These are phyloP conservation scores for Octodon degus DNA, from an alignment of 2,113 vertebrate genomes.

Conservation along the genomic window DNA sequence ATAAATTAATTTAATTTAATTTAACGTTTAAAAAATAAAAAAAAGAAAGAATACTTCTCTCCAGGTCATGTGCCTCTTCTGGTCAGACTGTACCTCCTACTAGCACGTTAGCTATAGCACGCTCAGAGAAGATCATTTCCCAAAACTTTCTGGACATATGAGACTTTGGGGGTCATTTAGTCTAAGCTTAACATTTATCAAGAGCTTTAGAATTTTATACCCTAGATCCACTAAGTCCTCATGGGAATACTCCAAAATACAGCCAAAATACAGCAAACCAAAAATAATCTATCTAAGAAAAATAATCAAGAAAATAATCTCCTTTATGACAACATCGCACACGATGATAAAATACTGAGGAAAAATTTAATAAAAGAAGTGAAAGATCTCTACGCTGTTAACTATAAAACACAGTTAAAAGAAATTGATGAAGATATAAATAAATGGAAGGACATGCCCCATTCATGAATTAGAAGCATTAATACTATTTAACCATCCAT, in stretches of 20 bases:
- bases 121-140: background rate
- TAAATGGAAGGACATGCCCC: background rate
- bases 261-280: conserved; percentile 21
- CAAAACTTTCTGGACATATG: background rate
- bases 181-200: background rate
- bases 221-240: background rate
- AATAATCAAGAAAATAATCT: background rate
- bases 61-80: background rate
- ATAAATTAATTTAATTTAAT: too few relatives aligned
- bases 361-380: background rate
- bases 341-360: background rate
- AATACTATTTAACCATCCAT: background rate
- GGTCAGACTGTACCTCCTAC: background rate
- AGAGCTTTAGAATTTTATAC: background rate
- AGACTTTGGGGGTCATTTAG: background rate
- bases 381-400: background rate
- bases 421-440: background rate
- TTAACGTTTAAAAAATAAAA: too few relatives aligned
- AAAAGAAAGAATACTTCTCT: background rate
- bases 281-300: background rate
- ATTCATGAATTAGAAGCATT: background rate
- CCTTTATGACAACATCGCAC: background rate
- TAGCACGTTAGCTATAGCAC: background rate
- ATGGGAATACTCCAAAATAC: conserved; percentile 30
- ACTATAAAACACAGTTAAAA: background rate